phyloP scores from a whole-genome alignment of 2,888 invertebrate genomes.

The Horisme vitalbata region DNA sequence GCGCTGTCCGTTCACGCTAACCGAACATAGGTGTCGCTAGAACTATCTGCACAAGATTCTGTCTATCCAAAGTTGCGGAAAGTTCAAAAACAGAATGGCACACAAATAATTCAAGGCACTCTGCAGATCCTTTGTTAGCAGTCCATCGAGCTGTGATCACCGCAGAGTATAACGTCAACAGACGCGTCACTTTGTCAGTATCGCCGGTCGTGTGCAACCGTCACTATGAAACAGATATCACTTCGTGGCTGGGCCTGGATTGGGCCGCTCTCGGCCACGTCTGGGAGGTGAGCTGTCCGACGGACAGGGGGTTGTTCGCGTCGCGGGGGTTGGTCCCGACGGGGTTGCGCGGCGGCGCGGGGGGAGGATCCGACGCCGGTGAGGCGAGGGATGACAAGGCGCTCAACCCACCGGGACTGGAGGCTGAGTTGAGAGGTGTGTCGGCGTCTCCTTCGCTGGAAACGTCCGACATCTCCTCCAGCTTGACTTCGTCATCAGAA shows the following conservation, averaged over 20 bases:
- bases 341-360: conserved; percentile 85
- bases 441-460: conserved; percentile 82
- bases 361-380: conserved; percentile 88
- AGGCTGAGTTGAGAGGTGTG: conserved; percentile 75
- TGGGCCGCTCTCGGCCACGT: conserved; percentile 71
- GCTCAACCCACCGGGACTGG: conserved; percentile 77
- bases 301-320: conserved; percentile 95
- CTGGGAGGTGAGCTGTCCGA: conserved; percentile 93
- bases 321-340: conserved; percentile 96
- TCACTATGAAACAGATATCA: conserved; percentile 79
- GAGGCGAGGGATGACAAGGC: conserved; percentile 86
- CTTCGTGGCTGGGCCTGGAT: conserved; percentile 67
- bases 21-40: conserved; percentile 46
- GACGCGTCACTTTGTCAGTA: conserved; percentile 29
- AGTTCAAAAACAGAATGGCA: conserved; percentile 34
- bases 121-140: conserved; percentile 28
- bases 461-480: conserved; percentile 86
- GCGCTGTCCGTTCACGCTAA: conserved; percentile 42
- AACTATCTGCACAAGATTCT: conserved; percentile 39
- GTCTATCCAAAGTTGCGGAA: conserved; percentile 13
- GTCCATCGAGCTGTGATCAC: conserved; percentile 44
- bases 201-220: conserved; percentile 37
- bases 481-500: conserved; percentile 88
- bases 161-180: conserved; percentile 36
- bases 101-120: conserved; percentile 35